Evolutionary conservation across 1,140 invertebrate species (phyloP).

Genomic region (Copidosoma floridanum): DNA sequence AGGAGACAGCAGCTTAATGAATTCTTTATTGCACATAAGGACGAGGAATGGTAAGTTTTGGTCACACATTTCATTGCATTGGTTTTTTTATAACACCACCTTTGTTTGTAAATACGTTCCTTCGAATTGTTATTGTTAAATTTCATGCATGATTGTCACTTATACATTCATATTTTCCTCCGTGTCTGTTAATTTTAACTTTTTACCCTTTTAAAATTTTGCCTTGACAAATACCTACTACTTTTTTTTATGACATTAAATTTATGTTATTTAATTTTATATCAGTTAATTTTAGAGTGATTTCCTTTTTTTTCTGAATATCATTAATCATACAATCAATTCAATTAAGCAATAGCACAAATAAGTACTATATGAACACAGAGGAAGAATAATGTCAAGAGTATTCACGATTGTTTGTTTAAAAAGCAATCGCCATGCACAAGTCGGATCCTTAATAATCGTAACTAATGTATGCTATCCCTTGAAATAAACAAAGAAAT

Average conservation of each 20-base stretch:
- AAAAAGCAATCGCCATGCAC: constrained; percentile 15
- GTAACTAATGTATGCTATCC: neutral
- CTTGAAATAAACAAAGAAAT: constrained; percentile 21
- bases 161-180: constrained; percentile 18
- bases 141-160: constrained; percentile 16
- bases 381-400: too few species aligned
- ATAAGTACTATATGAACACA: too few species aligned
- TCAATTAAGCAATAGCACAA: too few species aligned
- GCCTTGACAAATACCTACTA: neutral
- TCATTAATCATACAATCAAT: too few species aligned
- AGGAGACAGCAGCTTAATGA: constrained; percentile 94
- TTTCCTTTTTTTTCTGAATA: too few species aligned
- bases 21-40: constrained; percentile 98
- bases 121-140: too few species aligned
- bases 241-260: neutral
- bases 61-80: too few species aligned
- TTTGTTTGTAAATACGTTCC: neutral
- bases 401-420: too few species aligned
- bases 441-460: constrained; percentile 14
- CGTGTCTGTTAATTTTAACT: constrained; percentile 25
- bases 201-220: neutral
- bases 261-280: neutral
- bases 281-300: too few species aligned
- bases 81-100: neutral
- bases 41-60: constrained; percentile 96